Evolutionary conservation across 2,113 vertebrate genomes (phyloP).

Genomic region (Trachemys scripta): DNA sequence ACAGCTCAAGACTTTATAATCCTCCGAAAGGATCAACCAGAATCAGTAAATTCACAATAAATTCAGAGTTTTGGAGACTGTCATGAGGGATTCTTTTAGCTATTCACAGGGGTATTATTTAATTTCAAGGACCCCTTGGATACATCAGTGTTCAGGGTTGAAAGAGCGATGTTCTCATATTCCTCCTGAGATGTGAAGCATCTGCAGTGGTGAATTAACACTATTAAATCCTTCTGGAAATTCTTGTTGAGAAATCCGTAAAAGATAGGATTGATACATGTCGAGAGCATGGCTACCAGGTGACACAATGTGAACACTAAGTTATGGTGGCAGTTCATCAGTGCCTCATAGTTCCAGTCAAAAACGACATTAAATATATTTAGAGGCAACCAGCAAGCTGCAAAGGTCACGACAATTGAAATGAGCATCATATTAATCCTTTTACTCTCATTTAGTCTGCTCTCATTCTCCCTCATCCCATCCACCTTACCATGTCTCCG

Average conservation of each 20-base stretch:
- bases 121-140: slow-evolving; percentile 77
- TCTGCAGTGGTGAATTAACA: slow-evolving; percentile 68
- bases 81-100: slow-evolving; percentile 63
- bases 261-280: slow-evolving; percentile 82
- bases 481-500: slow-evolving; percentile 71
- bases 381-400: slow-evolving; percentile 81
- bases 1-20: neutral
- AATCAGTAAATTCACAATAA: neutral
- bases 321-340: slow-evolving; percentile 81
- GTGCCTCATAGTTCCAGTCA: slow-evolving; percentile 80
- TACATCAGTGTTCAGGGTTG: slow-evolving; percentile 72
- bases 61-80: neutral
- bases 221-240: slow-evolving; percentile 81
- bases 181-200: slow-evolving; percentile 70
- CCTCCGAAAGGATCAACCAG: neutral
- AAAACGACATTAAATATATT: slow-evolving; percentile 83
- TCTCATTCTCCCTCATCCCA: slow-evolving; percentile 69
- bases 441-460: slow-evolving; percentile 73
- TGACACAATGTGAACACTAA: slow-evolving; percentile 80
- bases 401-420: slow-evolving; percentile 79
- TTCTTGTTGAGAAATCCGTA: slow-evolving; percentile 85
- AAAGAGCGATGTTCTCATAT: slow-evolving; percentile 81
- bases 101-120: slow-evolving; percentile 40
- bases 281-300: slow-evolving; percentile 82
- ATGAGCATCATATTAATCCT: slow-evolving; percentile 79